A percentile compares a stretch with the other conserved stretches of the same genome.
phyloP scores from a whole-genome alignment of 2,113 vertebrate genomes.

The Uria lomvia region DNA sequence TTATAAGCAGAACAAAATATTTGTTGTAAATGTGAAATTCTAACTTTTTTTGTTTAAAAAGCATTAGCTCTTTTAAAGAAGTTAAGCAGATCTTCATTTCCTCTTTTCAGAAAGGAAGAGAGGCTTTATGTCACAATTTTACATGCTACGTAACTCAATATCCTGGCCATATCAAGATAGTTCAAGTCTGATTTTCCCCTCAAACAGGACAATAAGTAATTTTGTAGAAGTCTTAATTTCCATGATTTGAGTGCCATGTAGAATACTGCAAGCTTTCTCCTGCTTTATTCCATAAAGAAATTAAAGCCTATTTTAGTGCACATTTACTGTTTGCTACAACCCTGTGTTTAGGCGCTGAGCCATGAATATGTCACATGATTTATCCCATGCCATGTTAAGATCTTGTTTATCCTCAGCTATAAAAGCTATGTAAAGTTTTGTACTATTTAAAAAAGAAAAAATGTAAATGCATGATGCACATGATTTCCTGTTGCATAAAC shows the following conservation, averaged over 20 bases:
- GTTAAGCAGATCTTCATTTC: not conserved
- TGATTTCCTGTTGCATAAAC: not conserved
- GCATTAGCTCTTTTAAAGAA: not conserved
- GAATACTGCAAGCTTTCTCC: slow-evolving; percentile 7
- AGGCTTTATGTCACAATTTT: slow-evolving; percentile 11
- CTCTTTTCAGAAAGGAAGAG: not conserved
- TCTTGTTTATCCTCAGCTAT: not conserved
- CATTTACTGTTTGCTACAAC: not conserved
- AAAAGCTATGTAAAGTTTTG: not conserved
- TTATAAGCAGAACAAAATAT: slow-evolving; percentile 2
- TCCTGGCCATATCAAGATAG: not conserved
- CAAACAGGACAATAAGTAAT: not conserved
- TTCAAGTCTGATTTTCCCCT: not conserved
- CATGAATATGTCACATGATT: not conserved
- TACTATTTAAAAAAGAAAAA: not conserved
- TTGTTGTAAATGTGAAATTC: not conserved
- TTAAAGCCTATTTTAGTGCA: not conserved
- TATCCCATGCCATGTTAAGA: not conserved
- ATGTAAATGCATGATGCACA: not conserved
- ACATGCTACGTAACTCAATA: not conserved
- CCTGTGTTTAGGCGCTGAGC: not conserved
- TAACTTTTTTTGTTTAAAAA: not conserved
- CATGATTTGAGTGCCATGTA: not conserved
- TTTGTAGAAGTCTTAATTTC: not conserved
- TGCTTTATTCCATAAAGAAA: slow-evolving; percentile 21